Conservation (phyloP, 2,888 invertebrate species). For the Trisateles emortualis region DNA sequence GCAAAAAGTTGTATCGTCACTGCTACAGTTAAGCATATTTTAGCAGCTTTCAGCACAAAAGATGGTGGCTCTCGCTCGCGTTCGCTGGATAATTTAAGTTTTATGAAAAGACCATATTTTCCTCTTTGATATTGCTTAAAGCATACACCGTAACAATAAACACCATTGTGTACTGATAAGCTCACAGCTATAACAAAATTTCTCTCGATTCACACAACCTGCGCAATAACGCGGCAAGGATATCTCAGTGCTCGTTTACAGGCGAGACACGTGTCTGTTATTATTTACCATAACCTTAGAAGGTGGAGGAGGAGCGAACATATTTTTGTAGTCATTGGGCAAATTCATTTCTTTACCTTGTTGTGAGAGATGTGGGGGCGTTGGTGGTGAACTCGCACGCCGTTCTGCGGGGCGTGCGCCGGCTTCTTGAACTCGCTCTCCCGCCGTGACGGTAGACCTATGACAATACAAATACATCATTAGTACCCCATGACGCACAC, state of each 20-base stretch:
- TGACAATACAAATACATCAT: conserved; percentile 52
- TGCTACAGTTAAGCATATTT: conserved; percentile 46
- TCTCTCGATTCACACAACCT: conserved; percentile 45
- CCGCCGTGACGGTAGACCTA: conserved; percentile 84
- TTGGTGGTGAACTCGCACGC: conserved; percentile 73
- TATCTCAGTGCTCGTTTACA: conserved; percentile 44
- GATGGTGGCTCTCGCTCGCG: conserved; percentile 32
- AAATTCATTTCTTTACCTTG: conserved; percentile 64
- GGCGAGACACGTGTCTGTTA: conserved; percentile 53
- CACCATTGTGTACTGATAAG: conserved; percentile 52
- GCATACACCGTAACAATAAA: conserved; percentile 52
- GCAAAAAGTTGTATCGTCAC: conserved; percentile 40
- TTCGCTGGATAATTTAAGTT: conserved; percentile 46
- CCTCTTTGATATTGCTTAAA: conserved; percentile 48
- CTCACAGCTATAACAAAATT: conserved; percentile 33
- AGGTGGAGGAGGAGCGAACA: conserved; percentile 25
- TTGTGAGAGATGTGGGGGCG: conserved; percentile 71
- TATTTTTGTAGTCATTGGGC: conserved; percentile 20
- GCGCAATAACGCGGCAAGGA: conserved; percentile 31
- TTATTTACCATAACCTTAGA: conserved; percentile 53
- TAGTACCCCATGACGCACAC: conserved; percentile 13
- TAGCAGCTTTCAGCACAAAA: conserved; percentile 38
- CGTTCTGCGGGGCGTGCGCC: conserved; percentile 83
- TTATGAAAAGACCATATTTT: conserved; percentile 51
- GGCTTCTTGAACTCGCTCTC: conserved; percentile 89